Percentiles rank a stretch among this genome's conserved stretches.
phyloP scores from a whole-genome alignment of 2,113 vertebrate species.

The Dissostichus mawsoni region DNA sequence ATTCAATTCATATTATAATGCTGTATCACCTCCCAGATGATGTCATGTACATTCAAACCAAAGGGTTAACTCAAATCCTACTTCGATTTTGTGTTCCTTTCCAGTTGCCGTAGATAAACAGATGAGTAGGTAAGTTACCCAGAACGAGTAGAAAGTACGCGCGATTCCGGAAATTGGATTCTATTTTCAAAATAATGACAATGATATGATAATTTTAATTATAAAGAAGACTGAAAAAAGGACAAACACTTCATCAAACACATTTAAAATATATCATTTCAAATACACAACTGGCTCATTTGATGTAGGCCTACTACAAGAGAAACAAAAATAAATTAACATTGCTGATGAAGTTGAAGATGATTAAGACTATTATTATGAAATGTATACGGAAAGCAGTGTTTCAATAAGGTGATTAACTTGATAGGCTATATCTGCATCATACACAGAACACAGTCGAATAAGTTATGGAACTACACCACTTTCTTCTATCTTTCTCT shows the following conservation, averaged over 20 bases:
- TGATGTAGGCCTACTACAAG: too few relatives aligned
- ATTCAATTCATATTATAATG: too few relatives aligned
- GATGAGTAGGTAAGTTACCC: neutral
- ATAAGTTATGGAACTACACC: neutral
- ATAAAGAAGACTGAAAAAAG: too few relatives aligned
- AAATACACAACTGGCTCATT: too few relatives aligned
- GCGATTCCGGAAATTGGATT: neutral
- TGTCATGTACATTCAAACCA: neutral
- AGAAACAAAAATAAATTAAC: accelerated
- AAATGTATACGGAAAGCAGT: conserved; percentile 2
- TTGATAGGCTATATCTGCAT: neutral
- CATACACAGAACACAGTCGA: neutral
- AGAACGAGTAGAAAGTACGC: neutral
- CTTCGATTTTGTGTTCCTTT: neutral
- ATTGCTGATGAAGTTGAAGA: neutral
- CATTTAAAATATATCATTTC: accelerated
- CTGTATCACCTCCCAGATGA: conserved; percentile 30
- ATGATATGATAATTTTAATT: neutral
- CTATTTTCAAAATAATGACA: conserved; percentile 17
- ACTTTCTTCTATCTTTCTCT: too few relatives aligned
- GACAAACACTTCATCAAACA: accelerated
- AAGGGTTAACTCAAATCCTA: accelerated
- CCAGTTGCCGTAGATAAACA: conserved; percentile 42
- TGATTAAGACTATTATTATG: neutral
- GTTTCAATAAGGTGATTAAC: accelerated